Evolutionary conservation across 2,113 vertebrate species (phyloP).

Genomic region (Penelope pileata): DNA sequence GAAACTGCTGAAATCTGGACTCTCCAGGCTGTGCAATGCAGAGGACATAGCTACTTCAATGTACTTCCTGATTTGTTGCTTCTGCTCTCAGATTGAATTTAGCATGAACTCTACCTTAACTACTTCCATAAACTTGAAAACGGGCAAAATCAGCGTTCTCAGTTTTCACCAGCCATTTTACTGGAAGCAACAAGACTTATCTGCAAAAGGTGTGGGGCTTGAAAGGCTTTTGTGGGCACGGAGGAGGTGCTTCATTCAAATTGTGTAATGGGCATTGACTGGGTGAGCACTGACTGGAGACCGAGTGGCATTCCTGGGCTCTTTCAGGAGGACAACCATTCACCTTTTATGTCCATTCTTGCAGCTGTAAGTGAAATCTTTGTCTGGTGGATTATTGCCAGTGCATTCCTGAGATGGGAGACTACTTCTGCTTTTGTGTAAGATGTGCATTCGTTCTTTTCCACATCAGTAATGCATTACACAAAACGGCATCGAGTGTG

Average conservation of each 20-base stretch:
- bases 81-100: background rate
- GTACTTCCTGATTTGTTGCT: background rate
- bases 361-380: background rate
- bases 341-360: background rate
- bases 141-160: fast-evolving
- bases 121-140: background rate
- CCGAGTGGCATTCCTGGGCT: background rate
- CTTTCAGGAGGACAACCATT: background rate
- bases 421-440: background rate
- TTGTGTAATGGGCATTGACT: fast-evolving
- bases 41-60: background rate
- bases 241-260: background rate
- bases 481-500: background rate
- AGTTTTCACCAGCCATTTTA: background rate
- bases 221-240: background rate
- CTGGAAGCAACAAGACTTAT: fast-evolving
- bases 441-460: conserved; percentile 29
- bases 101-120: background rate
- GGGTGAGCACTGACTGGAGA: background rate
- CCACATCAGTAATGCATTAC: conserved; percentile 14
- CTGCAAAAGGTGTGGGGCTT: background rate
- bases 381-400: background rate
- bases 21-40: background rate
- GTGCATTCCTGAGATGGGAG: conserved; percentile 38
- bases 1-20: background rate